Evolutionary conservation across 35 echinoderm and acorn worm species (phyloP), one percentile per base, ranked within the genome.

Genomic region (Nesometra sesokonis): DNA sequence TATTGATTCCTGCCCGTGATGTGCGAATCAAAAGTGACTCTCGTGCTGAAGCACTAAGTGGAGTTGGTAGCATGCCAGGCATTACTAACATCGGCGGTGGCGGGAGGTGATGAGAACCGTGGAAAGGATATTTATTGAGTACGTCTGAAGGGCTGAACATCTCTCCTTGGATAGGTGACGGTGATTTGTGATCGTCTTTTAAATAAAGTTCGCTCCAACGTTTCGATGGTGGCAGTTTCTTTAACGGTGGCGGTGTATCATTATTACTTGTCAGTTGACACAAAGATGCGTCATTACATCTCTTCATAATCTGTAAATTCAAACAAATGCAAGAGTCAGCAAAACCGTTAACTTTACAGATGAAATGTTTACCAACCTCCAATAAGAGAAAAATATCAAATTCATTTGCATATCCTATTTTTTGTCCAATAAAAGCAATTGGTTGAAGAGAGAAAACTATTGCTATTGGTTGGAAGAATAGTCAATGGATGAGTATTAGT

Each of bases 171-270:
- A 47, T 82, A 84, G 27, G 82, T 29, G 32, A 38, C 30, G 32
- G 39, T 35, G 77, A 80, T 87, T 32, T 87, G 86, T 5, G 86
- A 38, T 47, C 67, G 83, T 89, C 79, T 34, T 47, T 89, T 89
- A 89, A 81, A 35, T 89, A 93, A 3, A 89, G 78, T 32, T 90
- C 90, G 57, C 87, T 99, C 96, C 96, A 99, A 57, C 96, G 86
- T 81, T 99, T 99, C 3, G 93, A 91, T 15, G 96, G 96, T 29
- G 96, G 96, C 13, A 99, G 85, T 84, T 99, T 99, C 85, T 88
- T 89, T 37, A 93, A 79, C 13, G 76, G 77, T 27, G 79, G 86
- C 29, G 91, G 85, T 5, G 93, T 84, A 32, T 90, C 79, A 82
- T 97, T 97, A 78, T 93, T 97, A 87, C 93, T 93, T 67, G 52